Conservation (phyloP, 2,797 vertebrate species). For the Takifugu ocellatus region DNA sequence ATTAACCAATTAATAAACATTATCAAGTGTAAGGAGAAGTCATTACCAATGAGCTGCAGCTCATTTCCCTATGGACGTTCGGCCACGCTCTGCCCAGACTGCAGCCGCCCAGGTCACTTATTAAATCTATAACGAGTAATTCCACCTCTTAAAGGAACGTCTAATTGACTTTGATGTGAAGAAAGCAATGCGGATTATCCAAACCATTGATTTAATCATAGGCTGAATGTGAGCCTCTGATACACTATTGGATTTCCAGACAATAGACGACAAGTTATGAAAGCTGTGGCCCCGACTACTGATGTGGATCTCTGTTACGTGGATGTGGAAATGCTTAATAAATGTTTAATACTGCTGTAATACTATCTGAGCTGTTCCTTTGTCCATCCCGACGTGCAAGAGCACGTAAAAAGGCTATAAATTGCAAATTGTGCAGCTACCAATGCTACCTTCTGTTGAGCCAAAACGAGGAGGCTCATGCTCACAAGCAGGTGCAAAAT, state of each 20-base stretch:
- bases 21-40: slow-evolving; percentile 81
- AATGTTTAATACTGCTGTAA: slow-evolving; percentile 12
- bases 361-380: slow-evolving; percentile 9
- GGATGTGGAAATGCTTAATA: slow-evolving; percentile 5
- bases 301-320: slow-evolving; percentile 19
- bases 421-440: slow-evolving; percentile 1
- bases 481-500: slow-evolving; percentile 53
- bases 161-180: slow-evolving; percentile 72
- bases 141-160: slow-evolving; percentile 73
- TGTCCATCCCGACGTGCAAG: not conserved
- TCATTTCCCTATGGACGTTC: slow-evolving; percentile 73
- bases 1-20: slow-evolving; percentile 83
- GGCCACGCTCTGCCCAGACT: slow-evolving; percentile 34
- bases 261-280: slow-evolving; percentile 23
- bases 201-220: slow-evolving; percentile 47
- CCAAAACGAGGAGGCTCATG: slow-evolving; percentile 50
- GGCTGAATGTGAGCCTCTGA: slow-evolving; percentile 48
- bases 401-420: too few relatives aligned
- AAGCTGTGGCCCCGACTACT: slow-evolving; percentile 28
- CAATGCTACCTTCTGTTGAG: slow-evolving; percentile 30
- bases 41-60: slow-evolving; percentile 69
- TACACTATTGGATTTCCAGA: slow-evolving; percentile 41
- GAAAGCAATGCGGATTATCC: slow-evolving; percentile 54
- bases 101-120: slow-evolving; percentile 63
- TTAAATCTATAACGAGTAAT: slow-evolving; percentile 76